Base-by-base conservation (phyloP, 2,113 vertebrate species). In the Misgurnus mizolepis region DNA sequence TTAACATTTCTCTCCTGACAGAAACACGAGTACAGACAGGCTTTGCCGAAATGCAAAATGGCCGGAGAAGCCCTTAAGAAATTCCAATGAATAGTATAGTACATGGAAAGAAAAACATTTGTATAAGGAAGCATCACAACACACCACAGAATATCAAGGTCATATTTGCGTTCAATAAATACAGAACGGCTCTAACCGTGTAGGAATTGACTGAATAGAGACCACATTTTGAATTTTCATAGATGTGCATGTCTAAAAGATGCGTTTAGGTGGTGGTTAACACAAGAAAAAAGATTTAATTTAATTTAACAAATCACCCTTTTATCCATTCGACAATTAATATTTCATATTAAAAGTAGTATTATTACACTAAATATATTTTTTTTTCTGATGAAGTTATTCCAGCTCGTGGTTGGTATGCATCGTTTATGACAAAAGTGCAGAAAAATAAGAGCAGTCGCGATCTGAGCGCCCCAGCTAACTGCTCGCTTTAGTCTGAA, bases 101-200 rank as follows among this genome's bases (percentile, higher is more conserved):
- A 9, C 18, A 55, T 58, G 17, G 5, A 61, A 40, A 64, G 71
- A 70, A 60, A 62, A 53, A 77, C 70, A 73, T 73, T 50, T 34
- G 58, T 27, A 71, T 18, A 49, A 75, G 22, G 18, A 18, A 58
- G 53, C 39, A 72, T n/a, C 7, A 56, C 17, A 43, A 70, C 45
- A 69, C 27, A 50, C 67, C 73, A 84, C 79, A 78, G 79, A 66
- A 70, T 69, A 66, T 78, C 74, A 40, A 66, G 69, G 55, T 64
- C 56, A 56, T 64, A 74, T 78, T 66, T 78, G 47, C 41, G 56
- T 77, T 75, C 69, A 81, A 79, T 79, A 84, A 78, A 84, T 78
- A 79, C 40, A 41, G 18, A 41, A 60, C 10, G 43, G 53, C 15
- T 41, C 40, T 6, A 45, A 43, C 9, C 6, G 22, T 22, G 22